Evolutionary conservation across 2,113 vertebrate genomes (phyloP).

Genomic region (Saguinus midas): DNA sequence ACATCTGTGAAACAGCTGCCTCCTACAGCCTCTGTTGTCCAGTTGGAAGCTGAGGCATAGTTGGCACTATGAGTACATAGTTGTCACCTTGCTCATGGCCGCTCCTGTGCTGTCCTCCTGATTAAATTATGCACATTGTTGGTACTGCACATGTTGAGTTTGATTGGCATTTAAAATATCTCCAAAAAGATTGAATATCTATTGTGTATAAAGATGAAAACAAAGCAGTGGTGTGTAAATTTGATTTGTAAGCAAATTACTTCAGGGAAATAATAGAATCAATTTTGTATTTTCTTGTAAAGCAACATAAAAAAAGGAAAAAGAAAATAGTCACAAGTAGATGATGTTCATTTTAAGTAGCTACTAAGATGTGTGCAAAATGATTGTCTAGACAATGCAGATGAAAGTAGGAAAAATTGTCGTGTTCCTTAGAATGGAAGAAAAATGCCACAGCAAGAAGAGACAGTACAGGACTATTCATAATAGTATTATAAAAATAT

Average conservation of each 20-base stretch:
- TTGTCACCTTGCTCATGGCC: neutral
- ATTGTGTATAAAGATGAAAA: neutral
- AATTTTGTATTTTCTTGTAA: neutral
- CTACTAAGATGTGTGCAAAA: neutral
- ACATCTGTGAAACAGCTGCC: neutral
- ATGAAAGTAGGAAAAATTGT: neutral
- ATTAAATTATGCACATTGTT: neutral
- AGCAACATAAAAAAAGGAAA: neutral
- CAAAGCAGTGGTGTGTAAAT: neutral
- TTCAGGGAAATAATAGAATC: neutral
- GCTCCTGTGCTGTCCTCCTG: neutral
- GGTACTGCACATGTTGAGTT: neutral
- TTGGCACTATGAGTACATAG: neutral
- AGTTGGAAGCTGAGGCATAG: neutral
- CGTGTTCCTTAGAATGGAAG: neutral
- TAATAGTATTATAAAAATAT: neutral
- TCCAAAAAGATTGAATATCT: neutral
- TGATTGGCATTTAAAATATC: neutral
- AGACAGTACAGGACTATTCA: neutral
- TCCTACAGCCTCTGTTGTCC: neutral
- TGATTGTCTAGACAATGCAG: neutral
- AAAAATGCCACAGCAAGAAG: neutral
- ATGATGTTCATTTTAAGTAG: neutral
- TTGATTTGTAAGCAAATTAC: conserved; percentile 38
- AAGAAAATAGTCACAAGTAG: neutral